Base-by-base conservation (phyloP, 2,113 vertebrate species). In the Protobothrops mucrosquamatus region DNA sequence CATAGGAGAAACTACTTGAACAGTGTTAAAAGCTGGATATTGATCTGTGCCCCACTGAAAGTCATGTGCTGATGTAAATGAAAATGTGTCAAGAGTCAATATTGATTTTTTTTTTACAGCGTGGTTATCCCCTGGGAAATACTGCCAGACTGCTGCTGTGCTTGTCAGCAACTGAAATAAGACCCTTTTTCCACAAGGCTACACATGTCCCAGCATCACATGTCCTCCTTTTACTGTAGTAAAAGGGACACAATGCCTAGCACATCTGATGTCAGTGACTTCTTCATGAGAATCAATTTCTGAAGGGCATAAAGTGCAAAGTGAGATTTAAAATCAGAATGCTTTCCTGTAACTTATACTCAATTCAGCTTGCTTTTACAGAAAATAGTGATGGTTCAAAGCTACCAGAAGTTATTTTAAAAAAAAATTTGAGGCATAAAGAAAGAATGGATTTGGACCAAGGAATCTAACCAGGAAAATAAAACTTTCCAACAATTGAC, bases 1-100 rank as follows among this genome's bases (percentile, higher is more conserved):
- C 96, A 93, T 95, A 95, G 95, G 96, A 95, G 94, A 96, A 96
- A 97, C 96, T 93, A 96, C 95, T 95, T 96, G 96, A 97, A 95
- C 95, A 95, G 96, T 97, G 97, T 97, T 98, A 98, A 98, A 98
- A 98, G 97, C 98, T 96, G 93, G 93, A 92, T 97, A 98, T 98
- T 97, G 98, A 98, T 98, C 97, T 97, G 96, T 96, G 93, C 97
- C 96, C 94, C 69, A 97, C 97, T 97, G 97, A 98, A 98, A 98
- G 96, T 97, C 96, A 97, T 97, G 96, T 95, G 94, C 96, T 96
- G 96, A 98, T 98, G 97, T 97, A 98, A 98, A 98, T 98, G 97
- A 98, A 98, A 98, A 98, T 97, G 97, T 98, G 98, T 98, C 97
- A 98, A 98, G 97, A 98, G 97, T 97, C 97, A 96, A 95, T 97